Conservation (phyloP, 2,888 invertebrate genomes). For the Polydrusus cervinus region DNA sequence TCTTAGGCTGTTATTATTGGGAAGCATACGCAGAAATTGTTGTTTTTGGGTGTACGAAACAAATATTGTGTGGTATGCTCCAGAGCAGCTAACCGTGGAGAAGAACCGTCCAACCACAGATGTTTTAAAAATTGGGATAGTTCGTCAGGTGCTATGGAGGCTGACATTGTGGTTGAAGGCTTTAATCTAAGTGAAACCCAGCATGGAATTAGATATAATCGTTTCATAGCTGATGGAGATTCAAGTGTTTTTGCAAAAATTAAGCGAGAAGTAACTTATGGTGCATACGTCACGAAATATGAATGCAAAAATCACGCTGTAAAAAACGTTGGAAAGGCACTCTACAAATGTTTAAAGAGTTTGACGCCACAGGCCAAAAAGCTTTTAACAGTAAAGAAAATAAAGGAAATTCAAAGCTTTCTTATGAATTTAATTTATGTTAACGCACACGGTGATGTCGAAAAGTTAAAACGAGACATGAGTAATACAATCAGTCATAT, state of each 20-base stretch:
- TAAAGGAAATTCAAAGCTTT: not conserved
- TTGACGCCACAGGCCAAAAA: not conserved
- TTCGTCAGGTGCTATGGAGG: constrained; percentile 53
- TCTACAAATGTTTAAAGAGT: not conserved
- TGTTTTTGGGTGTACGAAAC: constrained; percentile 55
- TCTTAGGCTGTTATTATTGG: constrained; percentile 49
- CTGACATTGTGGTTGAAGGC: constrained; percentile 55
- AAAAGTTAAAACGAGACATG: not conserved
- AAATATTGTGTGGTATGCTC: constrained; percentile 56
- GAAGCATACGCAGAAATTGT: constrained; percentile 46
- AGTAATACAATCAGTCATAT: not conserved
- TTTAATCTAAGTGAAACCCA: constrained; percentile 52
- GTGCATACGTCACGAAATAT: not conserved
- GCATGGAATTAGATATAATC: constrained; percentile 49
- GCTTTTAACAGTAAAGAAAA: not conserved
- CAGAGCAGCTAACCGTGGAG: not conserved
- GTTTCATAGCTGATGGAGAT: constrained; percentile 56
- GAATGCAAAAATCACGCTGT: not conserved
- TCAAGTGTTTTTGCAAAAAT: constrained; percentile 41
- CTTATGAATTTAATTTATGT: not conserved
- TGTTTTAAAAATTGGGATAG: constrained; percentile 57
- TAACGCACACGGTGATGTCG: not conserved
- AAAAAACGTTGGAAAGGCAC: not conserved
- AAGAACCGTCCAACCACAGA: not conserved
- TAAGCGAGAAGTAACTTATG: not conserved